phyloP scores from a whole-genome alignment of 2,113 vertebrate species.

The Ophthalmolycus amberensis region DNA sequence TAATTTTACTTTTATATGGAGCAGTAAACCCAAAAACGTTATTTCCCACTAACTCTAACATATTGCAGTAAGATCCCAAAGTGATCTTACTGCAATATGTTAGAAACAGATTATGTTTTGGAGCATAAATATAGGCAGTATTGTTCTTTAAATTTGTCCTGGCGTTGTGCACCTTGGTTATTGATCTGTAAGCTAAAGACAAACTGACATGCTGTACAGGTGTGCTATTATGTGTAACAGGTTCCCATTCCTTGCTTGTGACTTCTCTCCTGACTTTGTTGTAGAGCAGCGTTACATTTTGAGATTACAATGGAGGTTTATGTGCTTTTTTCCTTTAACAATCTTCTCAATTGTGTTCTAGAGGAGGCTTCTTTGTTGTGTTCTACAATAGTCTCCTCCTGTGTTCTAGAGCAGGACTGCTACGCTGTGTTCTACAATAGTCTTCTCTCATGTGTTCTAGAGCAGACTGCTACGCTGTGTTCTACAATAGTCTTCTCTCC shows the following conservation, averaged over 20 bases:
- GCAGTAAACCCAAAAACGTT: background rate
- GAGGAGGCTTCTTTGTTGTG: background rate
- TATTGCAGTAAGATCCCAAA: background rate
- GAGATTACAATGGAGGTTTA: background rate
- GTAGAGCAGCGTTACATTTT: background rate
- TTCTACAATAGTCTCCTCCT: background rate
- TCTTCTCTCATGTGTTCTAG: background rate
- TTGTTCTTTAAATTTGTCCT: slow-evolving; percentile 5
- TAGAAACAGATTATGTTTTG: background rate
- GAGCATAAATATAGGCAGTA: background rate
- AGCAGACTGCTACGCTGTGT: background rate
- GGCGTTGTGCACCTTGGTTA: background rate
- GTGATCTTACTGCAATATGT: background rate
- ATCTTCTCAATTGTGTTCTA: background rate
- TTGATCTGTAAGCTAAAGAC: background rate
- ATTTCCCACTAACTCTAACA: background rate
- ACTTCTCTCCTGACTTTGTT: background rate
- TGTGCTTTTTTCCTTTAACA: slow-evolving; percentile 16
- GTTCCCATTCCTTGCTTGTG: background rate
- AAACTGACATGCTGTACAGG: background rate
- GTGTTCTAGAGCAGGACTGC: background rate
- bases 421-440: background rate
- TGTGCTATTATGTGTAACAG: slow-evolving; percentile 4
- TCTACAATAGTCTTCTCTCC: background rate
- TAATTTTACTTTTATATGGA: background rate